phyloP scores from a whole-genome alignment of 2,797 vertebrate species.

The Zalophus californianus region DNA sequence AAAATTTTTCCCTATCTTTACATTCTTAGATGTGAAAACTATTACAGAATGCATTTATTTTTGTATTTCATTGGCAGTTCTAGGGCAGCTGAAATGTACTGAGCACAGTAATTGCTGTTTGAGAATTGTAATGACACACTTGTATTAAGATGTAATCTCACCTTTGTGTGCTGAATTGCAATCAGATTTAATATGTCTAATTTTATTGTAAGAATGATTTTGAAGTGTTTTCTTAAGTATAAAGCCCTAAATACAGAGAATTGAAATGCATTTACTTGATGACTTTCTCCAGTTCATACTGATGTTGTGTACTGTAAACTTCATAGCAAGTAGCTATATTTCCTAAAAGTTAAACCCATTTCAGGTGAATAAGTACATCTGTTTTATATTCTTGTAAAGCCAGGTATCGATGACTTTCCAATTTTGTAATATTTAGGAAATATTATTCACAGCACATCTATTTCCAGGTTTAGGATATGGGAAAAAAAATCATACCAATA shows the following conservation, averaged over 20 bases:
- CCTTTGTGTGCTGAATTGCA: background rate
- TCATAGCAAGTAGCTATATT: background rate
- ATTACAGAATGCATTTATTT: background rate
- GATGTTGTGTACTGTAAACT: background rate
- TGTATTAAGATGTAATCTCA: constrained; percentile 31
- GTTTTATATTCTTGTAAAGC: background rate
- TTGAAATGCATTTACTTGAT: constrained; percentile 32
- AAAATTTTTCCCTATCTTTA: background rate
- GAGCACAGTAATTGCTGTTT: constrained; percentile 17
- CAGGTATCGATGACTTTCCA: background rate
- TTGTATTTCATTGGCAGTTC: background rate
- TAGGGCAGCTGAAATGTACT: background rate
- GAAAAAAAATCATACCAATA: background rate
- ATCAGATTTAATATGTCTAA: constrained; percentile 10
- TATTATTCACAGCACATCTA: background rate
- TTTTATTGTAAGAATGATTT: constrained; percentile 18
- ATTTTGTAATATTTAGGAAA: background rate
- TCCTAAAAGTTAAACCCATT: background rate
- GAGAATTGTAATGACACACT: background rate
- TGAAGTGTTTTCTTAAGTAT: constrained; percentile 40
- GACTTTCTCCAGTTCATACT: background rate
- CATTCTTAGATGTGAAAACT: background rate
- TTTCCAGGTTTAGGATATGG: background rate
- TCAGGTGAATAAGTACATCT: background rate
- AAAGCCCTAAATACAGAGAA: background rate